phyloP scores from a whole-genome alignment of 2,888 invertebrate genomes.

The Cosmia trapezina region DNA sequence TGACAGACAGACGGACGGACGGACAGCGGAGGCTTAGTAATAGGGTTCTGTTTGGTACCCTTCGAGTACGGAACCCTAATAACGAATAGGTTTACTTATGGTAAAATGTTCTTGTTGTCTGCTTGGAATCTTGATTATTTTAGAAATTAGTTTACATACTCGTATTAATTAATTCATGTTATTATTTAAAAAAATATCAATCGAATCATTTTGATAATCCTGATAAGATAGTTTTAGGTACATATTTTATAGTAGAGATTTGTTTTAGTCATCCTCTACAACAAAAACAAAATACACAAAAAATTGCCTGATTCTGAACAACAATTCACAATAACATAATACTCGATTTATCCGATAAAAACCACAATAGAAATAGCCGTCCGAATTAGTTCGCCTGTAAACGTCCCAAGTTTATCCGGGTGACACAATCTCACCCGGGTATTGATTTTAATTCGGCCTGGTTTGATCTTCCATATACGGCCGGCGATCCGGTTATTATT shows the following conservation, averaged over 20 bases:
- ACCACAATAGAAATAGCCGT: slow-evolving; percentile 39
- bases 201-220: neutral
- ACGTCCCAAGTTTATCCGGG: slow-evolving; percentile 55
- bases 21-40: too few species aligned
- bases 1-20: too few species aligned
- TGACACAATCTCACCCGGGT: slow-evolving; percentile 61
- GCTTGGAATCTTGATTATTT: neutral
- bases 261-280: too few species aligned
- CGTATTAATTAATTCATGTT: neutral
- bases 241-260: too few species aligned
- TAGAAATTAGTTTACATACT: neutral
- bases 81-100: too few species aligned
- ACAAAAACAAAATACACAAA: neutral
- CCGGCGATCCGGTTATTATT: slow-evolving; percentile 59
- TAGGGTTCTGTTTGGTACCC: too few species aligned
- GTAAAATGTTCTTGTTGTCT: too few species aligned
- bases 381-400: slow-evolving; percentile 55
- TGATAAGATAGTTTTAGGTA: neutral
- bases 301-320: neutral
- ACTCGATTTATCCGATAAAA: slow-evolving; percentile 23
- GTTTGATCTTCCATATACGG: slow-evolving; percentile 51
- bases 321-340: neutral
- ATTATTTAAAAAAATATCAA: neutral
- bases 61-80: too few species aligned
- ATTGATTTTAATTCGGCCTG: slow-evolving; percentile 62